Evolutionary conservation across 2,113 vertebrate genomes (phyloP).

Genomic region (Pholis gunnellus): DNA sequence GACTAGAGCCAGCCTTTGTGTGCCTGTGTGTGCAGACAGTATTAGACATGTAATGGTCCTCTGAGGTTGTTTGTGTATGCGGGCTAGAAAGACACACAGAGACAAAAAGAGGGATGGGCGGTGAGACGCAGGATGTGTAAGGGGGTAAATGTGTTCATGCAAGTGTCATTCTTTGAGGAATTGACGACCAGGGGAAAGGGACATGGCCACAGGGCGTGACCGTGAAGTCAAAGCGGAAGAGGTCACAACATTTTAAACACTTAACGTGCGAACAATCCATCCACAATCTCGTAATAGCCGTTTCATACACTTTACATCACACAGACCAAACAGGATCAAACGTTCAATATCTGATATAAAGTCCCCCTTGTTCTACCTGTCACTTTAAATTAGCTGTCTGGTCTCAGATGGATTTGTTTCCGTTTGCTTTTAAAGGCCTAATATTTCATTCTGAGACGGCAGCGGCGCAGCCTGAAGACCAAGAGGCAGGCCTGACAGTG

Average conservation of each 20-base stretch:
- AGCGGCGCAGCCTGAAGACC: constrained; percentile 33
- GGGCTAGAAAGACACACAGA: not conserved
- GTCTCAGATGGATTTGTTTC: constrained; percentile 62
- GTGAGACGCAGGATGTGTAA: not conserved
- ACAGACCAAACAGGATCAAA: constrained; percentile 53
- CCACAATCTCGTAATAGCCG: constrained; percentile 18
- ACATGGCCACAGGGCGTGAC: not conserved
- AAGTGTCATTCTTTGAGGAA: not conserved
- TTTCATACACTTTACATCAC: constrained; percentile 58
- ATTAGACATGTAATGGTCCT: constrained; percentile 5
- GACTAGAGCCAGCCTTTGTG: constrained; percentile 33
- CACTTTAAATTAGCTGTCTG: constrained; percentile 68
- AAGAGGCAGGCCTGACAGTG: constrained; percentile 48
- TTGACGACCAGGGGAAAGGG: constrained; percentile 9
- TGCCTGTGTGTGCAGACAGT: constrained; percentile 1
- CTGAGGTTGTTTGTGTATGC: constrained; percentile 5
- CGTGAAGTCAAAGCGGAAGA: constrained; percentile 1
- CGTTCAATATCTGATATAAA: constrained; percentile 46
- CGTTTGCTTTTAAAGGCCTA: constrained; percentile 54
- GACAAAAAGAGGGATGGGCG: not conserved
- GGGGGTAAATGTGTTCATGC: not conserved
- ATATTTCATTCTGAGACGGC: constrained; percentile 62
- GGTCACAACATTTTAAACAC: not conserved
- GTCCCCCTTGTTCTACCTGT: constrained; percentile 33
- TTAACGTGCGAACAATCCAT: constrained; percentile 36